A percentile compares a stretch with the other conserved stretches of the same genome.
phyloP scores from a whole-genome alignment of 2,113 vertebrate genomes.

The Xiphorhynchus elegans region DNA sequence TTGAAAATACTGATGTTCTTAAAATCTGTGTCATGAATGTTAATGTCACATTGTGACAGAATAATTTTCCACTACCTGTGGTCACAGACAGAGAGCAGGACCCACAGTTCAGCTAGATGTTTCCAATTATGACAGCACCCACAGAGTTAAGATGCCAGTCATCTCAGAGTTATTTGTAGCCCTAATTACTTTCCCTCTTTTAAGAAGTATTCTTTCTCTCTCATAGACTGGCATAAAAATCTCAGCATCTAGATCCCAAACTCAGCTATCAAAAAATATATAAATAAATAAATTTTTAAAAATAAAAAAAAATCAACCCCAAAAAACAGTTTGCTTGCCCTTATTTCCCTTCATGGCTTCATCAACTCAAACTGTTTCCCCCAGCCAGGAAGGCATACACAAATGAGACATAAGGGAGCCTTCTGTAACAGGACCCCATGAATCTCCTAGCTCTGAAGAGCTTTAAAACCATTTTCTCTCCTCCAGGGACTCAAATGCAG shows the following conservation, averaged over 20 bases:
- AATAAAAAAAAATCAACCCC: no score
- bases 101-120: neutral
- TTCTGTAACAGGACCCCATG: conserved; percentile 3
- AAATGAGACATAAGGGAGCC: conserved; percentile 10
- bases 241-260: neutral
- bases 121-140: neutral
- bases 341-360: neutral
- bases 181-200: neutral
- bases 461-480: conserved; percentile 29
- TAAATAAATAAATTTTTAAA: no score
- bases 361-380: neutral
- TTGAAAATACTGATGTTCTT: neutral
- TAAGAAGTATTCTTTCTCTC: neutral
- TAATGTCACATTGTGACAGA: neutral
- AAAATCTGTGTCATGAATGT: neutral
- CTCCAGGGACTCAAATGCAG: conserved; percentile 10
- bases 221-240: neutral
- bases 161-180: neutral
- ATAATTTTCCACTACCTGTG: neutral
- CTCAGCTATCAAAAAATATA: neutral
- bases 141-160: neutral
- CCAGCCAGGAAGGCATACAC: neutral
- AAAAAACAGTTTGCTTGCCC: neutral
- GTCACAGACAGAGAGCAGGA: neutral
- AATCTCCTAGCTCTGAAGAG: conserved; percentile 15